phyloP scores from a whole-genome alignment of 2,113 vertebrate genomes.

The Pachycephala philippinensis region DNA sequence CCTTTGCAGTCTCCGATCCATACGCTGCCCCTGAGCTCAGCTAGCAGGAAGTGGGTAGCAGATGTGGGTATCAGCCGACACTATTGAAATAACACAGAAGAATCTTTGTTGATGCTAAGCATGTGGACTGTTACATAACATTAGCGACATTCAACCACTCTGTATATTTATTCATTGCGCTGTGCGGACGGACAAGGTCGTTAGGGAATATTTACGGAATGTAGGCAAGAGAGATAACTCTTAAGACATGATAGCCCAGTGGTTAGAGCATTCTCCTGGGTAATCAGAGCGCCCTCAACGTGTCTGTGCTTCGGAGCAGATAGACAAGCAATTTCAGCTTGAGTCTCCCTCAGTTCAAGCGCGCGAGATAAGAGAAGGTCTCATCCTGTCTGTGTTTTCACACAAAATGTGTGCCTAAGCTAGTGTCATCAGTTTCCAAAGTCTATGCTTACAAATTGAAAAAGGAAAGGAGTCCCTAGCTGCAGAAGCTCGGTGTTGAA shows the following conservation, averaged over 20 bases:
- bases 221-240: background rate
- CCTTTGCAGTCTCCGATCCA: background rate
- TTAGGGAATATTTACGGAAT: background rate
- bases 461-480: background rate
- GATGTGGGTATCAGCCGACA: no score
- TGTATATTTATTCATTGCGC: background rate
- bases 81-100: background rate
- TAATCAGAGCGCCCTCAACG: accelerated
- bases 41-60: background rate
- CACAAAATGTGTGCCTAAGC: background rate
- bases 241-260: background rate
- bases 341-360: background rate
- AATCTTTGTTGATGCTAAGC: background rate
- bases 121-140: background rate
- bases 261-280: background rate
- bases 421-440: background rate
- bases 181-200: background rate
- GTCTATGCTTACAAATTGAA: background rate
- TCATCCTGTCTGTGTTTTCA: background rate
- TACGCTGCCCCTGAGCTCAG: accelerated
- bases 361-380: background rate
- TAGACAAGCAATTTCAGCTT: background rate
- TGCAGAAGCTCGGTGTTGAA: accelerated
- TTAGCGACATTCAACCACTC: background rate
- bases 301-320: background rate